Percentiles rank a stretch among this genome's conserved stretches.
Conservation (phyloP, 2,888 invertebrate genomes). For the Amblyjoppa fuscipennis region DNA sequence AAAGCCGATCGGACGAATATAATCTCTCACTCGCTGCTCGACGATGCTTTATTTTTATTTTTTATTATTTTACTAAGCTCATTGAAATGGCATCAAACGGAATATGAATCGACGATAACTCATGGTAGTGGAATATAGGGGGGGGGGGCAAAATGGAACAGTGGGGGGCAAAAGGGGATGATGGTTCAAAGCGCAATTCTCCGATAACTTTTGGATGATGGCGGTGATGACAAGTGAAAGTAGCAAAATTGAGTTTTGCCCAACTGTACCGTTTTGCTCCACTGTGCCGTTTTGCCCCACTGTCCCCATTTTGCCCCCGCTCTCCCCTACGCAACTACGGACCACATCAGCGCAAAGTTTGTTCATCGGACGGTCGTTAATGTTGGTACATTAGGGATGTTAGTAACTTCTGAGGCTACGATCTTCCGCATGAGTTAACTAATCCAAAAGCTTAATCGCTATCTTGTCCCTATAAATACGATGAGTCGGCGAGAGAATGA, state of each 20-base stretch:
- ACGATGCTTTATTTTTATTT: background rate
- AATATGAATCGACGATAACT: background rate
- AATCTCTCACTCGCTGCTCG: background rate
- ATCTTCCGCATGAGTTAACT: background rate
- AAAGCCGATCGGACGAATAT: conserved; percentile 25
- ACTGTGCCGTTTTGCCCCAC: too few relatives aligned
- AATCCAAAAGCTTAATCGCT: conserved; percentile 18
- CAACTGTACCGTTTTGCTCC: too few relatives aligned
- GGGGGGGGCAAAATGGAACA: background rate
- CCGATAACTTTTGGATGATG: too few relatives aligned
- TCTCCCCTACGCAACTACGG: background rate
- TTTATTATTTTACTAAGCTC: background rate
- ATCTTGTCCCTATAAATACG: conserved; percentile 13
- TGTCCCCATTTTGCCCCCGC: too few relatives aligned
- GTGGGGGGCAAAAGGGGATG: too few relatives aligned
- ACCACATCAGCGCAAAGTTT: background rate
- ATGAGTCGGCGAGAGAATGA: background rate
- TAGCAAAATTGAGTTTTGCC: too few relatives aligned
- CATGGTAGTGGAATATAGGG: background rate
- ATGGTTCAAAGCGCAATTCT: too few relatives aligned
- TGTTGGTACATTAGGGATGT: background rate
- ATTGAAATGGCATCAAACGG: background rate
- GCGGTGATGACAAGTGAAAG: too few relatives aligned
- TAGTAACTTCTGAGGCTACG: background rate
- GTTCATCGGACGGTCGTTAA: background rate